Evolutionary conservation across 2,888 invertebrate genomes (phyloP), one percentile per base, ranked within the genome.

Genomic region (Hedya salicella): DNA sequence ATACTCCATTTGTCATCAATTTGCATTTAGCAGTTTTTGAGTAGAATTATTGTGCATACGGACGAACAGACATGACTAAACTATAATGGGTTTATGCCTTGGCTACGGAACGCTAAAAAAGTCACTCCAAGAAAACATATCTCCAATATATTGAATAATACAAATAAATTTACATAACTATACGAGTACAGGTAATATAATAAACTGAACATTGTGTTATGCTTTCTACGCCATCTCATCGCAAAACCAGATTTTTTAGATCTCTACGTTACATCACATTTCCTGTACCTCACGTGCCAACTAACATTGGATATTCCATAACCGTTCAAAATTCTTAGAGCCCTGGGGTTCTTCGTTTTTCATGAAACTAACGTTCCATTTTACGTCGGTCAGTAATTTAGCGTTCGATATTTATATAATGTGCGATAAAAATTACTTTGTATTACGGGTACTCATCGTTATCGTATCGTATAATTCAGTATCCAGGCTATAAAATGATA

Each of bases 381-480:
- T 52, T 59, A 64, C 44, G 8, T 13, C 32, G 57, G 64, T 1
- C 46, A 5, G 1, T 5, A n/a, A n/a, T n/a, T n/a, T 21, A 4
- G n/a, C 17, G 16, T 49, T 32, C 42, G 36, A 36, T 39, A 40
- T 65, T 65, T 65, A 64, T 64, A 25, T 59, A 65, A 65, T 52
- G 16, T 8, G 13, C 25, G 39, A 52, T 50, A 59, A 53, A 60
- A 52, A 60, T 65, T 60, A 65, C 59, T 46, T 48, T 46, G 65
- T 53, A 57, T 63, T 65, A 53, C 59, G 36, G 59, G 13, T 13
- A 46, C 39, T 48, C 57, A 52, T 64, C 50, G 57, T 60, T 65
- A 65, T 59, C 21, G 30, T 30, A 39, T 60, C 40, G 46, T 48
- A 61, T 66, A 48, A 61, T 61, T 39, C 40, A 46, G 36, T 30